These are phyloP conservation scores for Philaenus spumarius DNA, from an alignment of 1,140 invertebrate genomes.

Conservation along the genomic window DNA sequence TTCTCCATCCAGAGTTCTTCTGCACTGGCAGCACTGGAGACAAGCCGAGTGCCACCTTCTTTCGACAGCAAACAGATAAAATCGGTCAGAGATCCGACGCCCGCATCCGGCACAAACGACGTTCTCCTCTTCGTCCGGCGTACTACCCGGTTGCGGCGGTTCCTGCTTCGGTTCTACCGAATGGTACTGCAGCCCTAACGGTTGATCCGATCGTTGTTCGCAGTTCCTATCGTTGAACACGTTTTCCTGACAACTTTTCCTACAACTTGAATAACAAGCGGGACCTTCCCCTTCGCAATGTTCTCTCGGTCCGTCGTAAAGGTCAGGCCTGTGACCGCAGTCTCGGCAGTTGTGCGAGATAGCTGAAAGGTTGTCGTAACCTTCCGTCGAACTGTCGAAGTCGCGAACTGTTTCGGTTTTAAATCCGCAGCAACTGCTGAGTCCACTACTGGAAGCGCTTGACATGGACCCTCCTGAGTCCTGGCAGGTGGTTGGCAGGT, in stretches of 20 bases:
- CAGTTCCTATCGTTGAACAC: slow-evolving; percentile 18
- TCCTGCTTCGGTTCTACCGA: slow-evolving; percentile 42
- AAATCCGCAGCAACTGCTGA: slow-evolving; percentile 43
- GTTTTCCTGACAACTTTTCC: slow-evolving; percentile 10
- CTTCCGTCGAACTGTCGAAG: too few species aligned
- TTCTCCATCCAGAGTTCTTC: slow-evolving; percentile 81
- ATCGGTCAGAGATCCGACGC: slow-evolving; percentile 74
- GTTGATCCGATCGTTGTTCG: too few species aligned
- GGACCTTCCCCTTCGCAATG: too few species aligned
- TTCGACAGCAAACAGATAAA: slow-evolving; percentile 81
- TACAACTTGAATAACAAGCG: not conserved
- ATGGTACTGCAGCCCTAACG: slow-evolving; percentile 27
- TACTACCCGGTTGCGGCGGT: slow-evolving; percentile 34
- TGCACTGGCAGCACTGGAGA: slow-evolving; percentile 86
- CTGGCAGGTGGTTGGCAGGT: slow-evolving; percentile 55
- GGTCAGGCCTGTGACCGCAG: slow-evolving; percentile 27
- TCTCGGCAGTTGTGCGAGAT: slow-evolving; percentile 35
- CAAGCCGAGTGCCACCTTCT: slow-evolving; percentile 89
- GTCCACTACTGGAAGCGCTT: slow-evolving; percentile 29
- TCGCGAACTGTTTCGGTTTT: slow-evolving; percentile 37
- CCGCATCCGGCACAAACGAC: slow-evolving; percentile 78
- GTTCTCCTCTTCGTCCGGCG: slow-evolving; percentile 33
- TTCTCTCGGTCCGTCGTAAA: slow-evolving; percentile 33
- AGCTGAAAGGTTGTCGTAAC: slow-evolving; percentile 35
- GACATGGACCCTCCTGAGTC: slow-evolving; percentile 42